Evolutionary conservation across 1,140 invertebrate species (phyloP), one percentile per base, ranked within the genome.

Genomic region (Ceratoteleas bidentatus): DNA sequence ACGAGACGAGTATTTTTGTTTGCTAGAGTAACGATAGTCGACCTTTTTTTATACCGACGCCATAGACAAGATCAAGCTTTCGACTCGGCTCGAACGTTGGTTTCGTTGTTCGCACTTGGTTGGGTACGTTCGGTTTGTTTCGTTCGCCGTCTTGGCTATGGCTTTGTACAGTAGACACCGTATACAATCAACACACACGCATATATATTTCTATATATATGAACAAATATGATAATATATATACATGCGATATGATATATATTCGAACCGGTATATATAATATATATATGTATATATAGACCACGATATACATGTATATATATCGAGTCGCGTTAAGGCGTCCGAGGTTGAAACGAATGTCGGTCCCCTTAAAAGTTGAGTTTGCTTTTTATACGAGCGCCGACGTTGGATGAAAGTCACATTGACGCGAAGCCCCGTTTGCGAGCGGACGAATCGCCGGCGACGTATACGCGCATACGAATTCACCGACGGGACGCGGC

Each of bases 301-400:
- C 24, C 24, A 24, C 24, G 24, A 24, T 40, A 40, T 40, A 40
- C 36, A 40, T 11, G 13, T 33, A 76, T 58, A 33, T 54, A 54
- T 65, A 77, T 61, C 50, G 34, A 62, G 57, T 34, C 33, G 34
- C 58, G 76, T 62, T 40, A 65, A 68, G 62, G 33, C 54, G 68
- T 56, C 49, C 34, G 69, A 40, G 66, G 65, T 66, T 73, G 49
- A 61, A 66, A 73, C 45, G 50, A 61, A 50, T 60, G 62, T 75
- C 38, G 49, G 36, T 82, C 32, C n/a, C 56, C 13, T 74, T 75
- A 65, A 56, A 69, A 57, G 43, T 24, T 74, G 3, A 70, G 57
- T 78, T 77, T 74, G 74, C 75, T 83, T 78, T 69, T 74, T 78
- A 74, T 82, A 82, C 64, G 40, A 64, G 61, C 24, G 54, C 54